Evolutionary conservation across 2,888 invertebrate genomes (phyloP).

Genomic region (Gibbula magus): DNA sequence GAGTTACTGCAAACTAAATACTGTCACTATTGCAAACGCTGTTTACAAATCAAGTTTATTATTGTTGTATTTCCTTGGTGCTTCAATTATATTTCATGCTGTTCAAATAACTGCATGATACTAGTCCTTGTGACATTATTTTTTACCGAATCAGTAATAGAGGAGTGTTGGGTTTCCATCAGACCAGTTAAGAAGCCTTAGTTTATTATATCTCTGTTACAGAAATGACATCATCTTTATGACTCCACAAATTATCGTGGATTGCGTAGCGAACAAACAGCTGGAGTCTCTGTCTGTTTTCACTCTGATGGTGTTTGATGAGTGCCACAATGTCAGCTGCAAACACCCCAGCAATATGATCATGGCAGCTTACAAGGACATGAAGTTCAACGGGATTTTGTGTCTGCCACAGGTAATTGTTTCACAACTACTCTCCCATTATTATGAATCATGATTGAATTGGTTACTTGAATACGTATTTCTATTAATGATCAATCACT

Average conservation of each 20-base stretch:
- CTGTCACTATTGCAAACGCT: background rate
- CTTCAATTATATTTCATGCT: too few species aligned
- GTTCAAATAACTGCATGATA: too few species aligned
- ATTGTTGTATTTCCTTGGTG: too few species aligned
- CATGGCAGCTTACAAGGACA: background rate
- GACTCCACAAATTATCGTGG: constrained; percentile 11
- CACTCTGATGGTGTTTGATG: background rate
- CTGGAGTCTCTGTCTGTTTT: background rate
- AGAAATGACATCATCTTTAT: constrained; percentile 2
- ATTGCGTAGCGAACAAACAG: background rate
- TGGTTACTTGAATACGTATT: too few species aligned
- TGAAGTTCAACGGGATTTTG: background rate
- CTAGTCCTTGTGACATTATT: too few species aligned
- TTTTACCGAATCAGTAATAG: too few species aligned
- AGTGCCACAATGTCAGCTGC: background rate
- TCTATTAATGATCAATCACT: too few species aligned
- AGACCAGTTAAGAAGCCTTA: too few species aligned
- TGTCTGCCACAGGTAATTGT: background rate
- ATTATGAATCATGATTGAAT: too few species aligned
- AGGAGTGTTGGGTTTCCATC: too few species aligned
- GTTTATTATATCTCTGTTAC: background rate
- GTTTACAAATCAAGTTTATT: background rate
- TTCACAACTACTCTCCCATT: too few species aligned
- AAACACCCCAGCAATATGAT: background rate
- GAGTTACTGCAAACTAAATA: background rate